phyloP scores from a whole-genome alignment of 2,888 invertebrate species.

The Hydropsyche betteni region DNA sequence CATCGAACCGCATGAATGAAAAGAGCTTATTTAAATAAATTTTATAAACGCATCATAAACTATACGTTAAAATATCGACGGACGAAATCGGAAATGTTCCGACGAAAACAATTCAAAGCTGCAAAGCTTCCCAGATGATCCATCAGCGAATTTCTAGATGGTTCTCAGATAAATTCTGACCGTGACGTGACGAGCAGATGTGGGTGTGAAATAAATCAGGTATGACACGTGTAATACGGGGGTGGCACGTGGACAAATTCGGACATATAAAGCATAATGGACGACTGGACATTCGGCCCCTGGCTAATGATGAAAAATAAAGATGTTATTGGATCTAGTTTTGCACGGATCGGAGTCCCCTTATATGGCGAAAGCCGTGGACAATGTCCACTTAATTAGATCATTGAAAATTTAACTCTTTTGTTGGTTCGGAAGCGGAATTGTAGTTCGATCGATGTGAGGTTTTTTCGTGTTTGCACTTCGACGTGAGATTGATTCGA shows the following conservation, averaged over 20 bases:
- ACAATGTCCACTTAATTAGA: conserved; percentile 9
- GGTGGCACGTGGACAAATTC: background rate
- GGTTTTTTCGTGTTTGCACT: conserved; percentile 1
- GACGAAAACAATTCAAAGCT: too few relatives aligned
- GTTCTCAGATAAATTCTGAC: conserved; percentile 8
- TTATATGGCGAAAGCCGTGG: background rate
- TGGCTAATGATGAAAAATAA: conserved; percentile 27
- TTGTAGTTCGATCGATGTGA: conserved; percentile 29
- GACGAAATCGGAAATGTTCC: too few relatives aligned
- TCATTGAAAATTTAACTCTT: conserved; percentile 3
- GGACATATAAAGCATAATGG: background rate
- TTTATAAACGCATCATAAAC: conserved; percentile 49
- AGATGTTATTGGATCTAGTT: conserved; percentile 31
- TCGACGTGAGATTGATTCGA: conserved; percentile 25
- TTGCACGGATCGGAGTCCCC: background rate
- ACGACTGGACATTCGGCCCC: conserved; percentile 13
- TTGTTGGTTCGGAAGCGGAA: conserved; percentile 31
- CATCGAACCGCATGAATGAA: too few relatives aligned
- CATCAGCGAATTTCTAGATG: conserved; percentile 16
- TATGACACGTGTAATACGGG: conserved; percentile 13
- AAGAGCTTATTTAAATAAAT: conserved; percentile 34
- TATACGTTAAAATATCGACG: too few relatives aligned
- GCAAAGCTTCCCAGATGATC: too few relatives aligned
- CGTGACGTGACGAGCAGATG: conserved; percentile 28
- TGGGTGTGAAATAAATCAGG: conserved; percentile 28